A percentile compares a stretch with the other conserved stretches of the same genome.
phyloP scores from a whole-genome alignment of 53 echinoderm and acorn worm species.

The Holothuria leucospilota region DNA sequence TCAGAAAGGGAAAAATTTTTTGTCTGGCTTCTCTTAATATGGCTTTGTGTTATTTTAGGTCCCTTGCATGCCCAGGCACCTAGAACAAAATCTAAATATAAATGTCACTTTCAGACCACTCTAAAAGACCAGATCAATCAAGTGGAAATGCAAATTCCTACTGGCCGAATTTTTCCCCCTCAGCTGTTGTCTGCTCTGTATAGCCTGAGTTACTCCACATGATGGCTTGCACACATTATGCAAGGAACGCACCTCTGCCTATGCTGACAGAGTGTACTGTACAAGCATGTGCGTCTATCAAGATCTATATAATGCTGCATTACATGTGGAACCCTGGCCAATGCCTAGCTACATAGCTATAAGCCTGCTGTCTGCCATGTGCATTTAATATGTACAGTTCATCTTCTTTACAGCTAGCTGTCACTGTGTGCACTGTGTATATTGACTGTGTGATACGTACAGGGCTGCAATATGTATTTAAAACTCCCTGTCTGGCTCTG shows the following conservation, averaged over 20 bases:
- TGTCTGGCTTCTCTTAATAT: too few species aligned
- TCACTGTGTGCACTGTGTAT: not conserved
- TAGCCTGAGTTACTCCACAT: not conserved
- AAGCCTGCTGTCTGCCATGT: too few species aligned
- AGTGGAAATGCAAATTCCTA: conserved; percentile 16
- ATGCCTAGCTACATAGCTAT: too few species aligned
- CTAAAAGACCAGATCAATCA: conserved; percentile 7
- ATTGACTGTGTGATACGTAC: not conserved
- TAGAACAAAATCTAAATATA: conserved; percentile 15
- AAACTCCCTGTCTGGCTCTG: too few species aligned
- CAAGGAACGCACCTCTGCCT: conserved; percentile 23
- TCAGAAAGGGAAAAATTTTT: too few species aligned
- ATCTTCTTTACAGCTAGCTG: conserved; percentile 19
- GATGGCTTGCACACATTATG: conserved; percentile 38
- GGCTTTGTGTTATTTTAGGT: conserved; percentile 14
- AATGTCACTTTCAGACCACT: conserved; percentile 11
- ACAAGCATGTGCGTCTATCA: too few species aligned
- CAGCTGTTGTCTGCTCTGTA: not conserved
- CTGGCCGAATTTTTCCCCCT: conserved; percentile 16
- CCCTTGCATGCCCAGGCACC: conserved; percentile 32
- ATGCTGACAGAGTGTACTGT: too few species aligned
- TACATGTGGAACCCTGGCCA: too few species aligned
- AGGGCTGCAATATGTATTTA: too few species aligned
- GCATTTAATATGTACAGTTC: too few species aligned
- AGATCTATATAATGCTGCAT: too few species aligned